Base-by-base conservation (phyloP, 2,797 vertebrate species). In the Helostoma temminkii region DNA sequence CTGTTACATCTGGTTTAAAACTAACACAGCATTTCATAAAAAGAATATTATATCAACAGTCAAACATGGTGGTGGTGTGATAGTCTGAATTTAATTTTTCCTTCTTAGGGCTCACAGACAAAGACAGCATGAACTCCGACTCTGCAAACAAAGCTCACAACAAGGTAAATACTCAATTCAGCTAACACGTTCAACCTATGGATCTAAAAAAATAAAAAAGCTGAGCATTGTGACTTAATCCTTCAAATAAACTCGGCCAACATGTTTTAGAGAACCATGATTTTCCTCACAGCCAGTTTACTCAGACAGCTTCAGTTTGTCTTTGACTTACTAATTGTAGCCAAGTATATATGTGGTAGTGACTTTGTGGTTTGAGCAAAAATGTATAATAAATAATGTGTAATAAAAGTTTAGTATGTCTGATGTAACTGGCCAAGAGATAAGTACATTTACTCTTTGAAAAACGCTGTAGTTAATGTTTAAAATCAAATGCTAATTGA, bases 31-130 rank as follows among this genome's bases (percentile, higher is more conserved):
- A n/a, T n/a, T n/a, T n/a, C n/a, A n/a, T n/a, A n/a, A n/a, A n/a
- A n/a, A n/a, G n/a, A n/a, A n/a, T n/a, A n/a, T n/a, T n/a, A n/a
- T n/a, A n/a, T n/a, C n/a, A n/a, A n/a, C n/a, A n/a, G n/a, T n/a
- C n/a, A n/a, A n/a, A n/a, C n/a, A n/a, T n/a, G n/a, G n/a, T n/a
- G n/a, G n/a, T n/a, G n/a, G n/a, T n/a, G n/a, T n/a, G n/a, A n/a
- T 18, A 34, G 18, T 2, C 56, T 67, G 19, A 61, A 43, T 10
- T 30, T 2, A 16, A 5, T 34, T 66, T 87, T 71, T 65, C 63
- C 66, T 88, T 90, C 39, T 62, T 86, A 99, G 98, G 98, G 92
- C 93, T 97, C 86, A 91, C 95, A 62, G 97, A 99, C 91, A 99
- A 97, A 90, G 97, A 98, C 73, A 93, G 93, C 76, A 94, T 97